These are phyloP conservation scores for Meriones psammophilus DNA, from an alignment of 2,797 vertebrate genomes.

Conservation along the genomic window DNA sequence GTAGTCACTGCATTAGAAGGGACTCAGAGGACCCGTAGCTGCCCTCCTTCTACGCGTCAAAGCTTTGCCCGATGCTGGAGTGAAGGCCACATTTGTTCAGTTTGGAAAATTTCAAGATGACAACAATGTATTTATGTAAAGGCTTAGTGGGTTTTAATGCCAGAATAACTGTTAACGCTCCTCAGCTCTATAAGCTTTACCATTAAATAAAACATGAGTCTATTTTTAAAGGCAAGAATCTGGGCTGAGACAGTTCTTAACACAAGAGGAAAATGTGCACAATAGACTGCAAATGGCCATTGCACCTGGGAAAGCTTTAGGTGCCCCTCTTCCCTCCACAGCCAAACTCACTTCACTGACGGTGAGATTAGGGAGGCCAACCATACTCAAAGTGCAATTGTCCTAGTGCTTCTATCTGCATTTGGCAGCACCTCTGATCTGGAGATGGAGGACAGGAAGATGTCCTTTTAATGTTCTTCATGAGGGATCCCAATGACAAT, in stretches of 20 bases:
- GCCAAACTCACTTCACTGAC: conserved; percentile 71
- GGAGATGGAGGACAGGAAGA: conserved; percentile 15
- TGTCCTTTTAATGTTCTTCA: conserved; percentile 16
- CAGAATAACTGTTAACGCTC: conserved; percentile 68
- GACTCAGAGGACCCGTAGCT: conserved; percentile 5
- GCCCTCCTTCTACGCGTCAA: background rate
- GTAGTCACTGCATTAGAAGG: background rate
- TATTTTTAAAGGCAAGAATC: conserved; percentile 51
- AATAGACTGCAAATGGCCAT: conserved; percentile 43
- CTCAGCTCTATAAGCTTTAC: conserved; percentile 53
- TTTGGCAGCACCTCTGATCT: conserved; percentile 37
- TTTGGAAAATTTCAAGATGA: conserved; percentile 74
- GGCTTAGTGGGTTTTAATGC: conserved; percentile 67
- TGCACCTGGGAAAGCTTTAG: conserved; percentile 4
- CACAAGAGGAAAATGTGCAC: conserved; percentile 54
- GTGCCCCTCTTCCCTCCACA: conserved; percentile 54
- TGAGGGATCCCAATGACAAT: background rate
- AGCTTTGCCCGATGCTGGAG: background rate
- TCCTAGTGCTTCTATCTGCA: conserved; percentile 25
- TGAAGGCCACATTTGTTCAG: conserved; percentile 22
- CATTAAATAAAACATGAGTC: conserved; percentile 70
- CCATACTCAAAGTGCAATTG: conserved; percentile 10
- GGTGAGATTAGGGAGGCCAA: conserved; percentile 32
- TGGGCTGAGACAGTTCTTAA: conserved; percentile 30
- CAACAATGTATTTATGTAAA: conserved; percentile 73